Base-by-base conservation (phyloP, 2,113 vertebrate species). In the Heloderma charlesbogerti region DNA sequence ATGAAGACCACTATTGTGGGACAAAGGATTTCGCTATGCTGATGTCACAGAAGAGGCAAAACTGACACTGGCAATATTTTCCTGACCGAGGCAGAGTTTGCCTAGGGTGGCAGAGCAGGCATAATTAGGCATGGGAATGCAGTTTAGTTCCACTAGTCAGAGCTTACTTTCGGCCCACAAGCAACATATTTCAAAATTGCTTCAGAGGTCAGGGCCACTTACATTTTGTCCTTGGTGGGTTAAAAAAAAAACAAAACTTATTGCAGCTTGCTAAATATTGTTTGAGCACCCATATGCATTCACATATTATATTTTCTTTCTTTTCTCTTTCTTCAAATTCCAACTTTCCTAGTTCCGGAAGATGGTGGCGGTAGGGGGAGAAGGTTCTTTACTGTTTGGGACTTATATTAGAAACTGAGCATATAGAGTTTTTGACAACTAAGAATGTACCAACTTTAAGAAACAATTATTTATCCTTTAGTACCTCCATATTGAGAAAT, bases 271-370 rank as follows among this genome's bases (percentile, higher is more conserved):
- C 79, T 3, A 57, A 57, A 82, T 57, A 54, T 31, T 6, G 7
- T 3, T 45, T 45, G 75, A 45, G 75, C 20, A 78, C 48, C 31
- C 31, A n/a, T 18, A 15, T 45, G 27, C 78, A 80, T 77, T 6
- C 40, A 5, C 40, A 43, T 25, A 13, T 78, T 54, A 80, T 22
- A 54, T 80, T 80, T 80, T 45, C 13, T 80, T 54, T 31, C 20
- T 77, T 77, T 80, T 80, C 48, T 57, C 51, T 54, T 83, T 60
- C 81, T 83, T 83, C 60, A 66, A 84, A 84, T 66, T 51, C 34
- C 31, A 60, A 37, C 20, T 60, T 60, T 8, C n/a, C 57, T 5
- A 37, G 27, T 80, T 34, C 12, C 5, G 45, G 45, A 31, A 18
- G 16, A 27, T 7, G 9, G 34, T 37, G 34, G 22, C 6, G 27